Evolutionary conservation across 2,113 vertebrate species (phyloP).

Genomic region (Lagopus muta): DNA sequence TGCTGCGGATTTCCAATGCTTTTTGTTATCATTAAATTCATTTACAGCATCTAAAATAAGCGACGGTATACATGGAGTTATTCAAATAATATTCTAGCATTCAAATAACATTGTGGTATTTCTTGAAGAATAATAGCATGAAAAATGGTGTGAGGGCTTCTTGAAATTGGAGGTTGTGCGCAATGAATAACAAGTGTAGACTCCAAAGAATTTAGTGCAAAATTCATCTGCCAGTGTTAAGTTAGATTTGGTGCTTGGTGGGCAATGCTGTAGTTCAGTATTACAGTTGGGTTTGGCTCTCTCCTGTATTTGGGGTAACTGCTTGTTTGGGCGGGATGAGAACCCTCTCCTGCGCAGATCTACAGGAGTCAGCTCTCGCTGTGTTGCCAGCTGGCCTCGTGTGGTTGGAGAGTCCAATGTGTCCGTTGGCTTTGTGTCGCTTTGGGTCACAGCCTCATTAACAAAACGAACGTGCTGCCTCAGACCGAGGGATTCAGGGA

Average conservation of each 20-base stretch:
- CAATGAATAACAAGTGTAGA: background rate
- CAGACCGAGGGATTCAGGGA: background rate
- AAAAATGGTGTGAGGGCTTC: background rate
- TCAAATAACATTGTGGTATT: background rate
- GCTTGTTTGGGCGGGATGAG: background rate
- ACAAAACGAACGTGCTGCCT: background rate
- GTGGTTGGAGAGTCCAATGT: background rate
- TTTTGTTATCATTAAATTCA: background rate
- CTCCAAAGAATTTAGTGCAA: background rate
- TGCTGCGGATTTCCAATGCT: background rate
- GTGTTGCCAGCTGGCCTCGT: accelerated
- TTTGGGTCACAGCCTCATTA: slow-evolving; percentile 35
- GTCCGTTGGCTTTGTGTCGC: background rate
- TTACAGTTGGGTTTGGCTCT: background rate
- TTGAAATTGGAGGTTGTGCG: background rate
- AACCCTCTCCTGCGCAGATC: background rate
- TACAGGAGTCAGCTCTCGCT: background rate
- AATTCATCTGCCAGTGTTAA: background rate
- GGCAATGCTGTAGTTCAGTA: background rate
- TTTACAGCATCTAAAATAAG: background rate
- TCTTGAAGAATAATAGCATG: background rate
- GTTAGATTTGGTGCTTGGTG: background rate
- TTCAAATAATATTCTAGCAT: background rate
- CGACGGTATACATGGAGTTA: background rate
- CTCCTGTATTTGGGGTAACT: background rate